Evolutionary conservation across 1,140 invertebrate species (phyloP), one percentile per base, ranked within the genome.

Genomic region (Anoplolepis gracilipes): DNA sequence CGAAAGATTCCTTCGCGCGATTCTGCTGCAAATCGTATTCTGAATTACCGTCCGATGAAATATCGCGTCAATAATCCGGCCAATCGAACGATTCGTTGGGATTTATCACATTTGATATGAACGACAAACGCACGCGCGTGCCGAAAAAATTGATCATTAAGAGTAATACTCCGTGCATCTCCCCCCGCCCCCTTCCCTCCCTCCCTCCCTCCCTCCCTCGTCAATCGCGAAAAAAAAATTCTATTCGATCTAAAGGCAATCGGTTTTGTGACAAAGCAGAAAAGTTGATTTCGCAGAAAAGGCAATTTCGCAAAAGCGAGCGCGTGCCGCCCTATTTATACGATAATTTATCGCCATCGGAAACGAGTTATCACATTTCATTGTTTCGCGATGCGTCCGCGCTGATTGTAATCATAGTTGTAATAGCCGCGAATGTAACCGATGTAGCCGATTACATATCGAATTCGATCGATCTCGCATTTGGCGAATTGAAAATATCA

Each of bases 271-370:
- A 79, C 76, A 79, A 79, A 79, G 76, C 76, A 79, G 76, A 79
- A 79, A 79, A 79, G 76, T 79, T 79, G 76, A 79, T 79, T 79
- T 79, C 76, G 76, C 62, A 77, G 73, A 62, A 67, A 67, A 57
- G 67, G 78, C 78, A 81, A 81, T 81, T 72, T 81, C 78, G 78
- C 53, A 46, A 25, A 42, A 7, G 78, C 25, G 25, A 19, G 11
- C 33, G 22, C 77, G 77, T 8, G 33, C 33, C 64, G 42, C 46
- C 65, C 78, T 81, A 81, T 81, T 82, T 82, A 82, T 72, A 67
- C 78, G 78, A 82, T 82, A 82, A 82, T 72, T 82, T 57, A 82
- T 82, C 78, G 65, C n/a, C 78, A 82, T 82, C 65, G 78, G 78
- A 82, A 82, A 82, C 78, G 78, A 59, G 78, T 82, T 82, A 82